These are phyloP conservation scores for Apocrypta bakeri DNA, from an alignment of 1,140 invertebrate genomes.

Conservation along the genomic window DNA sequence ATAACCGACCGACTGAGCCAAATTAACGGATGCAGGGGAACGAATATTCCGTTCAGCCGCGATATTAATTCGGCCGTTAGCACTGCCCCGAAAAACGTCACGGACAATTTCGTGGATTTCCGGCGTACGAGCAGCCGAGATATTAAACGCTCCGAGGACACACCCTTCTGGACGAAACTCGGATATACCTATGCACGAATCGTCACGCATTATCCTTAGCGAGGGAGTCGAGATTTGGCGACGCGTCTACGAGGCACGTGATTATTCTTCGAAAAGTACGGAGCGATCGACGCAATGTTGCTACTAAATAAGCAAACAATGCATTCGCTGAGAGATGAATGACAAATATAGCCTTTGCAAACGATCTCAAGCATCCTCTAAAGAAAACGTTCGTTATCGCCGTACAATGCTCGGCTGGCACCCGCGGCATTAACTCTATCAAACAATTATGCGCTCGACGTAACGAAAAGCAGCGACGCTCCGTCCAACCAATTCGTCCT, in stretches of 20 bases:
- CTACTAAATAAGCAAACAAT: no score
- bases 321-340: no score
- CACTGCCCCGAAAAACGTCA: conserved; percentile 23
- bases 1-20: background rate
- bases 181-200: background rate
- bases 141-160: background rate
- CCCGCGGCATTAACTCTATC: background rate
- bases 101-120: conserved; percentile 5
- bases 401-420: background rate
- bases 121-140: background rate
- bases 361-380: no score
- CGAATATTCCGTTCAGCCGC: conserved; percentile 30
- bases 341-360: no score
- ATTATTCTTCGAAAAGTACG: background rate
- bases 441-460: background rate
- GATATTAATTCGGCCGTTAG: conserved; percentile 38
- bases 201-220: background rate
- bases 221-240: background rate
- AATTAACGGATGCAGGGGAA: conserved; percentile 2
- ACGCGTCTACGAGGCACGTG: background rate
- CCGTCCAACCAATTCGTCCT: background rate
- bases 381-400: no score
- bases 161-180: background rate
- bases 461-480: background rate
- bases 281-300: background rate